phyloP scores from a whole-genome alignment of 2,113 vertebrate species.

The Forbesichthys papilliferus region DNA sequence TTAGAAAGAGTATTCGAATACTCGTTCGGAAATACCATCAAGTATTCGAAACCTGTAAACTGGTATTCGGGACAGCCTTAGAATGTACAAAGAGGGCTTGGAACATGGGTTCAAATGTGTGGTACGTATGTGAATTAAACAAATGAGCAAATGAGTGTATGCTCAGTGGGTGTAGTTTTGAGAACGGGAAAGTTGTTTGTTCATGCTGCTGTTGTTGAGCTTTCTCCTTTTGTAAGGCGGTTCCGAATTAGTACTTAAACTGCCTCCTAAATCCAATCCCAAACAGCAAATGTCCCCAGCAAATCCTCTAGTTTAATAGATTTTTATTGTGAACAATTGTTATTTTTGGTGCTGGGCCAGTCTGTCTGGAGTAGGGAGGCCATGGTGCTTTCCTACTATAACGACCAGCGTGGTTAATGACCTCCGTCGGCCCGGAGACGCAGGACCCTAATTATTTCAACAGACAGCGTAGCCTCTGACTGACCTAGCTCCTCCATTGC shows the following conservation, averaged over 20 bases:
- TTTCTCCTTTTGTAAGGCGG: constrained; percentile 7
- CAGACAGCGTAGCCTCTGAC: constrained; percentile 66
- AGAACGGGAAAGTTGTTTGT: constrained; percentile 18
- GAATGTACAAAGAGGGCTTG: constrained; percentile 3
- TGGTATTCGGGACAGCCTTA: too few species aligned
- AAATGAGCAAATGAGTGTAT: not conserved
- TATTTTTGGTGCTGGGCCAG: constrained; percentile 21
- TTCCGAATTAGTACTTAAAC: constrained; percentile 9
- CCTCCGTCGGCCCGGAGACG: constrained; percentile 58
- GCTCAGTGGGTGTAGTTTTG: constrained; percentile 12
- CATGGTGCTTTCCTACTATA: constrained; percentile 37
- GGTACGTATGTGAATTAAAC: constrained; percentile 16
- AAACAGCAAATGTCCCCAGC: constrained; percentile 1
- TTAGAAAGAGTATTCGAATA: too few species aligned
- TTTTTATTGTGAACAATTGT: constrained; percentile 36
- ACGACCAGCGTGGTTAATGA: constrained; percentile 70
- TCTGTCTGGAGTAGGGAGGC: constrained; percentile 24
- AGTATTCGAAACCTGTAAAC: too few species aligned
- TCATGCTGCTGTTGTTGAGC: constrained; percentile 19
- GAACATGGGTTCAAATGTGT: constrained; percentile 48
- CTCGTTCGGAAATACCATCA: too few species aligned
- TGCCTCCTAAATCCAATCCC: not conserved
- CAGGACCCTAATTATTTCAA: constrained; percentile 60
- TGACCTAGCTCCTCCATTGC: constrained; percentile 60
- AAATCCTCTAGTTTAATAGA: not conserved